These are phyloP conservation scores for Subacronicta megacephala DNA, from an alignment of 2,888 invertebrate species.

Conservation along the genomic window DNA sequence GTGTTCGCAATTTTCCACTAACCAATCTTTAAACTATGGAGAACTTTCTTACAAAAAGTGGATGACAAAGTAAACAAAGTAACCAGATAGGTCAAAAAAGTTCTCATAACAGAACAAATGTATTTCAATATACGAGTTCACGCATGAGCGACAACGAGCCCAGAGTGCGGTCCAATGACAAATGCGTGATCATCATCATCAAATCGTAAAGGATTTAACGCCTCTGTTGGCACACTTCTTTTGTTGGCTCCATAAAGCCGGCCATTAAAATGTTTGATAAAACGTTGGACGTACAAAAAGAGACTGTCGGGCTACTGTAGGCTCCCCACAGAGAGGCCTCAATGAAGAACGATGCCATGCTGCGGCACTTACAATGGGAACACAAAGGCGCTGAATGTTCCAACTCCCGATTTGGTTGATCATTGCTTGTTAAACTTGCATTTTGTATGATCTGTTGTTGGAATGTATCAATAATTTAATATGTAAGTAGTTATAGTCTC, in stretches of 20 bases:
- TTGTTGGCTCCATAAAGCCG: conserved; percentile 87
- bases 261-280: conserved; percentile 89
- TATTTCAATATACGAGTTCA: conserved; percentile 63
- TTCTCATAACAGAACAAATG: conserved; percentile 51
- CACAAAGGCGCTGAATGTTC: conserved; percentile 71
- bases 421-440: conserved; percentile 72
- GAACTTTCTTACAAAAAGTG: conserved; percentile 17
- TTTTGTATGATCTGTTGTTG: conserved; percentile 54
- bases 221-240: conserved; percentile 89
- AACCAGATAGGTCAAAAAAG: conserved; percentile 26
- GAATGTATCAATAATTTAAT: conserved; percentile 54
- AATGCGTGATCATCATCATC: conserved; percentile 85
- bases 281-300: conserved; percentile 87
- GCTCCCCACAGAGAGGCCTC: conserved; percentile 82
- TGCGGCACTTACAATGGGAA: conserved; percentile 74
- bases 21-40: not conserved
- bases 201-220: conserved; percentile 90
- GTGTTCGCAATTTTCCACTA: conserved; percentile 26
- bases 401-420: conserved; percentile 72
- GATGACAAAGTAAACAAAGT: conserved; percentile 18
- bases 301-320: conserved; percentile 83
- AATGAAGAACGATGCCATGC: conserved; percentile 81
- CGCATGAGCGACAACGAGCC: conserved; percentile 71
- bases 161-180: conserved; percentile 80
- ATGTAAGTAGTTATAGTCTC: conserved; percentile 36